Percentiles rank a stretch among this genome's conserved stretches.
Evolutionary conservation across 1,140 invertebrate species (phyloP).

Genomic region (Apis florea): DNA sequence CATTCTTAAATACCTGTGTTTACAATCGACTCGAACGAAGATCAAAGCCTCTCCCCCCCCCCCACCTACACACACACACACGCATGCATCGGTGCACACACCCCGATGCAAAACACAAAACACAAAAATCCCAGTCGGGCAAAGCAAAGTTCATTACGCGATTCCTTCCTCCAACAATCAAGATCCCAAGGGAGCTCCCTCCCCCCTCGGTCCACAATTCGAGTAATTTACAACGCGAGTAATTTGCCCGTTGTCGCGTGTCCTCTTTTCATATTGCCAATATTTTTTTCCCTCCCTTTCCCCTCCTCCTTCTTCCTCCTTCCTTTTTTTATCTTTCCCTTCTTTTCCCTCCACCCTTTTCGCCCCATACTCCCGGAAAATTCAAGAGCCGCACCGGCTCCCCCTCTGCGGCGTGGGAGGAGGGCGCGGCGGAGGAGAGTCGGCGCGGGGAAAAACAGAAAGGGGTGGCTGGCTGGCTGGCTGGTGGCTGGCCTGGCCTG

Average conservation of each 20-base stretch:
- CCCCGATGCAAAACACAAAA: neutral
- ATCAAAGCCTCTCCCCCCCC: too few relatives aligned
- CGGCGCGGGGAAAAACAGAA: slow-evolving; percentile 4
- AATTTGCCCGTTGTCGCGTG: slow-evolving; percentile 13
- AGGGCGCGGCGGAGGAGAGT: neutral
- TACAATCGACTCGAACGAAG: too few relatives aligned
- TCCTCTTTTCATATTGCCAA: slow-evolving; percentile 5
- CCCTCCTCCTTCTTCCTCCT: neutral
- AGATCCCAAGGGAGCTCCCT: neutral
- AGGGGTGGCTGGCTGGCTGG: neutral
- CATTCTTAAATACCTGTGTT: too few relatives aligned
- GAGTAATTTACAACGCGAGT: slow-evolving; percentile 29
- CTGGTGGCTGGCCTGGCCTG: too few relatives aligned
- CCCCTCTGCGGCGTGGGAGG: neutral
- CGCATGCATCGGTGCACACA: too few relatives aligned
- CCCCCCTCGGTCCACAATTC: neutral
- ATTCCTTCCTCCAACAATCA: neutral
- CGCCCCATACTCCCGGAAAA: slow-evolving; percentile 7
- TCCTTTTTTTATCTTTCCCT: slow-evolving; percentile 1
- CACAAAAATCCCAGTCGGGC: neutral
- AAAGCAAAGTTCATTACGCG: slow-evolving; percentile 29
- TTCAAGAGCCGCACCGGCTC: slow-evolving; percentile 10
- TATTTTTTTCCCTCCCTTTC: neutral
- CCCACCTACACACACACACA: too few relatives aligned
- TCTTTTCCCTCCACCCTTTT: too few relatives aligned